Conservation (phyloP, 2,888 invertebrate genomes). For the Acronicta alni region DNA sequence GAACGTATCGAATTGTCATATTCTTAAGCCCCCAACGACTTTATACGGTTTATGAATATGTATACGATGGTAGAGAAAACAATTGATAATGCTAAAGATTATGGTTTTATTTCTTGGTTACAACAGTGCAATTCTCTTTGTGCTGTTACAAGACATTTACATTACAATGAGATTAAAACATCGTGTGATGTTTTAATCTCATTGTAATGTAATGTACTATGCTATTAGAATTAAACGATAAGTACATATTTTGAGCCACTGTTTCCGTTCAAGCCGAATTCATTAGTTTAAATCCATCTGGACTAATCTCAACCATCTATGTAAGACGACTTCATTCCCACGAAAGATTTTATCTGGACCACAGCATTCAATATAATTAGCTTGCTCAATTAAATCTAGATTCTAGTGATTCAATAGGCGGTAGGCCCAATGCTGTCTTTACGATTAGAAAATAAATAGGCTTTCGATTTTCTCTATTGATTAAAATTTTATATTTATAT, state of each 20-base stretch:
- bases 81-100: no score
- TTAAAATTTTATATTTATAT: no score
- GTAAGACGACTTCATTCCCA: slow-evolving; percentile 66
- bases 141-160: no score
- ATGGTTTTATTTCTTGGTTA: no score
- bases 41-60: slow-evolving; percentile 5
- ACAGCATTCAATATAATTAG: slow-evolving; percentile 76
- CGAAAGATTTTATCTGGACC: slow-evolving; percentile 63
- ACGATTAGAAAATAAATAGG: slow-evolving; percentile 40
- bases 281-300: slow-evolving; percentile 41
- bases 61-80: no score
- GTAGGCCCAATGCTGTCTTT: slow-evolving; percentile 23
- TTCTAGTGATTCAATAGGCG: slow-evolving; percentile 57
- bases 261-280: slow-evolving; percentile 28
- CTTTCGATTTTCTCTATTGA: slow-evolving; percentile 27
- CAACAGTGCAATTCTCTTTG: no score
- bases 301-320: slow-evolving; percentile 47
- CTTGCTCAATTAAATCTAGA: slow-evolving; percentile 75
- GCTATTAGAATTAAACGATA: no score
- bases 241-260: slow-evolving; percentile 17
- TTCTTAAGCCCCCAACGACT: slow-evolving; percentile 11
- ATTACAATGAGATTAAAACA: no score
- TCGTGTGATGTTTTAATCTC: no score
- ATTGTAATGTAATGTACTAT: no score
- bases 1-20: slow-evolving; percentile 16